These are phyloP conservation scores for Cardiocondyla obscurior DNA, from an alignment of 1,140 invertebrate genomes.

Conservation along the genomic window DNA sequence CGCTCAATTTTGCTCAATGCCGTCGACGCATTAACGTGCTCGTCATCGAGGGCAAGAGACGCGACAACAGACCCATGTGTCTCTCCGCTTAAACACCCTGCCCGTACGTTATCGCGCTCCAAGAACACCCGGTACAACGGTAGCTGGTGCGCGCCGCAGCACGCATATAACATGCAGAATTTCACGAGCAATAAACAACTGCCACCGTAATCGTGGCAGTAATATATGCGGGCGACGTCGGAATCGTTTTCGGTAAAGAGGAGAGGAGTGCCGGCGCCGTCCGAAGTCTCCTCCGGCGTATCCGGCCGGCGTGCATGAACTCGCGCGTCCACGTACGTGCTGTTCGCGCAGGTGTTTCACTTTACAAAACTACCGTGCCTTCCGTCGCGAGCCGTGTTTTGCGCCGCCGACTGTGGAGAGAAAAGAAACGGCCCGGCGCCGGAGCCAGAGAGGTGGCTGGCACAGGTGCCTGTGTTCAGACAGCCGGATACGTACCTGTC, in stretches of 20 bases:
- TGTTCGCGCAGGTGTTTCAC: slow-evolving; percentile 54
- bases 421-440: slow-evolving; percentile 10
- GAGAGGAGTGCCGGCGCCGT: neutral
- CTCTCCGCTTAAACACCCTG: neutral
- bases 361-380: slow-evolving; percentile 29
- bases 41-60: neutral
- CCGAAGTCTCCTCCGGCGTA: slow-evolving; percentile 12
- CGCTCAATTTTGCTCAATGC: slow-evolving; percentile 25
- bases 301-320: slow-evolving; percentile 24
- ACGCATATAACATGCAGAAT: slow-evolving; percentile 46
- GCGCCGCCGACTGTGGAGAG: neutral
- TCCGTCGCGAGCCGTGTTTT: slow-evolving; percentile 22
- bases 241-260: slow-evolving; percentile 19
- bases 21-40: slow-evolving; percentile 12
- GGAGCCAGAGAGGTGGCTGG: slow-evolving; percentile 6
- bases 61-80: neutral
- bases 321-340: slow-evolving; percentile 45
- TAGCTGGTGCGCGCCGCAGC: neutral
- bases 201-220: slow-evolving; percentile 58
- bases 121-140: slow-evolving; percentile 16
- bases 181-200: slow-evolving; percentile 61
- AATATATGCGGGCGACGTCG: slow-evolving; percentile 49
- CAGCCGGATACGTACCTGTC: slow-evolving; percentile 54
- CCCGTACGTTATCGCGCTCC: slow-evolving; percentile 26
- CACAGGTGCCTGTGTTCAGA: slow-evolving; percentile 53